Conservation (phyloP, 1,140 invertebrate species). For the Akabosia matsudoensis region DNA sequence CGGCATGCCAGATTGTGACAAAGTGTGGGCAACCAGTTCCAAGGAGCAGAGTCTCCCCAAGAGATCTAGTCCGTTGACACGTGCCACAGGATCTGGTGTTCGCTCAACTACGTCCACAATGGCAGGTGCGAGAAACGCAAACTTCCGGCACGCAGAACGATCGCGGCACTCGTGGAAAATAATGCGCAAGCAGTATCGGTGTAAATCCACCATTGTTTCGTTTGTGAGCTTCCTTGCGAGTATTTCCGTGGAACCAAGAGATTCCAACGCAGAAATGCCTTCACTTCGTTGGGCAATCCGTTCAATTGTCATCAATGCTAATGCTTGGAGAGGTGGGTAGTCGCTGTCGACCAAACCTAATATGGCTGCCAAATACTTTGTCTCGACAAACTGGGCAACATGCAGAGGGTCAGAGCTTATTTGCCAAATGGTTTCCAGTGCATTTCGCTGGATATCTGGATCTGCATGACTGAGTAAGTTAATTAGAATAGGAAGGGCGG, state of each 20-base stretch:
- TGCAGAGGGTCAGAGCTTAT: conserved; percentile 40
- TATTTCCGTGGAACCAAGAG: not conserved
- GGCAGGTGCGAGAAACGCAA: not conserved
- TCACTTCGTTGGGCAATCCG: not conserved
- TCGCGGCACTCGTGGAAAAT: not conserved
- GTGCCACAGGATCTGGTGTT: conserved; percentile 27
- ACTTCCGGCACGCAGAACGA: not conserved
- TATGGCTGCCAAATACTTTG: conserved; percentile 8
- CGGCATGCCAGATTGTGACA: conserved; percentile 29
- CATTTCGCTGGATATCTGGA: conserved; percentile 40
- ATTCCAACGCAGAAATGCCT: conserved; percentile 33
- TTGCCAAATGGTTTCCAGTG: conserved; percentile 36
- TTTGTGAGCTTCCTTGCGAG: not conserved
- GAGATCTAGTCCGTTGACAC: conserved; percentile 16
- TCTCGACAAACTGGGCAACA: not conserved
- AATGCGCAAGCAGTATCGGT: not conserved
- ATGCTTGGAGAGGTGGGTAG: conserved; percentile 36
- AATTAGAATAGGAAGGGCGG: conserved; percentile 17
- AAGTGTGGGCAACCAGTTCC: not conserved
- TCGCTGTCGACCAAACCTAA: conserved; percentile 24
- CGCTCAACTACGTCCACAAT: conserved; percentile 8
- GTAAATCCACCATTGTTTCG: conserved; percentile 11
- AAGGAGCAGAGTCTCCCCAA: conserved; percentile 27
- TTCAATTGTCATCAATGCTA: conserved; percentile 30
- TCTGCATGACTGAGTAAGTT: conserved; percentile 23